These are phyloP conservation scores for Penaeus indicus DNA, from an alignment of 1,140 invertebrate genomes.

Conservation along the genomic window DNA sequence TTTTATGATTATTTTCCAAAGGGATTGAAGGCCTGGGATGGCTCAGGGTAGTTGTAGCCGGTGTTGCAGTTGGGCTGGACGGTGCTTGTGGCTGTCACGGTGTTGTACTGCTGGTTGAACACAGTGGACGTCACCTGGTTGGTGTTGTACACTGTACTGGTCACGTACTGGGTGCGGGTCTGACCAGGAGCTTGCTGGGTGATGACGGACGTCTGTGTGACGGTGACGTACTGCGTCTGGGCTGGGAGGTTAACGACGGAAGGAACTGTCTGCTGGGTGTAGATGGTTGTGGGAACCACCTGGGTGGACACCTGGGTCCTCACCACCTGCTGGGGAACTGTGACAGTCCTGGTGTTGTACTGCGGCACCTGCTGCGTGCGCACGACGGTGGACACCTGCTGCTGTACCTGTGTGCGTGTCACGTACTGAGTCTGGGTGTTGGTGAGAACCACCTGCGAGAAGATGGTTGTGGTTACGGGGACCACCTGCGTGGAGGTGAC, in stretches of 20 bases:
- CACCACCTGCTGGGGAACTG: conserved; percentile 48
- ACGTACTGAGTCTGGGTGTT: conserved; percentile 61
- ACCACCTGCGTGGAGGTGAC: conserved; percentile 53
- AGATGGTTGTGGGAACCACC: conserved; percentile 57
- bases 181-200: conserved; percentile 45
- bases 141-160: conserved; percentile 47
- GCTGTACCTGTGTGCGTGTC: conserved; percentile 47
- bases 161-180: conserved; percentile 44
- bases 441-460: conserved; percentile 47
- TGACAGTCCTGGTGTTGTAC: conserved; percentile 47
- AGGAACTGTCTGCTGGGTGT: conserved; percentile 32
- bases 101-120: conserved; percentile 44
- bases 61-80: conserved; percentile 34
- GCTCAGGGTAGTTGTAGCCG: conserved; percentile 51
- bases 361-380: conserved; percentile 60
- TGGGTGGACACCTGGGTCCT: conserved; percentile 43
- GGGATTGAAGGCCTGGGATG: conserved; percentile 39
- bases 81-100: conserved; percentile 49
- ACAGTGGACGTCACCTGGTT: conserved; percentile 54
- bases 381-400: conserved; percentile 38
- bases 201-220: conserved; percentile 35
- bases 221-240: conserved; percentile 49
- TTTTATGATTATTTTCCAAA: conserved; percentile 16
- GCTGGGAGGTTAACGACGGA: conserved; percentile 36
- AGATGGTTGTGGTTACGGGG: conserved; percentile 50